A percentile compares a stretch with the other conserved stretches of the same genome.
phyloP scores from a whole-genome alignment of 2,113 vertebrate genomes.

The Peromyscus maniculatus region DNA sequence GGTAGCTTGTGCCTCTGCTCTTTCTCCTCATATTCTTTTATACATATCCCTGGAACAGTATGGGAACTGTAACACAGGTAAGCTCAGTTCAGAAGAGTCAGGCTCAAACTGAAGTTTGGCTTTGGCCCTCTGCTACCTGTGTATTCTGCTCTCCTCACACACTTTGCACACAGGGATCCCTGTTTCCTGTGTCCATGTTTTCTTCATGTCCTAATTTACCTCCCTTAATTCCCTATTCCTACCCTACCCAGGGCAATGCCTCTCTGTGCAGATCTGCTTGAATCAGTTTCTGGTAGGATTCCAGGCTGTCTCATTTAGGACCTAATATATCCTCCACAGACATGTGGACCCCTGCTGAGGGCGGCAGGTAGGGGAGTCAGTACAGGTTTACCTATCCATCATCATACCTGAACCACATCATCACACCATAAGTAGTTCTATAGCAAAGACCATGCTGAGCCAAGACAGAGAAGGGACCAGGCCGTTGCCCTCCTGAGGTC shows the following conservation, averaged over 20 bases:
- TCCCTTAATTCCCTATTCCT: not conserved
- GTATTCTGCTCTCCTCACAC: no score
- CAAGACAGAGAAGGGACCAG: not conserved
- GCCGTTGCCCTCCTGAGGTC: not conserved
- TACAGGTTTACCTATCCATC: not conserved
- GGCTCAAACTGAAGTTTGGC: not conserved
- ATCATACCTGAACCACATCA: not conserved
- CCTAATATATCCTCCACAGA: not conserved
- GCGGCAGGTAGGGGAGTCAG: not conserved
- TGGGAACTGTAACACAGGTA: not conserved
- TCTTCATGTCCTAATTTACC: not conserved
- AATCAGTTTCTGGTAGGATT: not conserved
- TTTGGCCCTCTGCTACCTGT: not conserved
- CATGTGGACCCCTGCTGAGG: not conserved
- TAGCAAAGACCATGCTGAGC: not conserved
- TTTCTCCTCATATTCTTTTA: conserved; percentile 51
- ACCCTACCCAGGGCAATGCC: not conserved
- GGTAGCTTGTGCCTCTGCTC: not conserved
- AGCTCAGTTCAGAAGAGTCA: not conserved
- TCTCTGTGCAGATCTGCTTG: not conserved
- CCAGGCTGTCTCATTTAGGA: not conserved
- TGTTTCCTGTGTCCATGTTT: not conserved
- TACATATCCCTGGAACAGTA: not conserved
- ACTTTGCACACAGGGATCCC: not conserved
- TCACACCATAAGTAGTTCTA: not conserved